Evolutionary conservation across 2,113 vertebrate species (phyloP).

Genomic region (Noturus placidus): DNA sequence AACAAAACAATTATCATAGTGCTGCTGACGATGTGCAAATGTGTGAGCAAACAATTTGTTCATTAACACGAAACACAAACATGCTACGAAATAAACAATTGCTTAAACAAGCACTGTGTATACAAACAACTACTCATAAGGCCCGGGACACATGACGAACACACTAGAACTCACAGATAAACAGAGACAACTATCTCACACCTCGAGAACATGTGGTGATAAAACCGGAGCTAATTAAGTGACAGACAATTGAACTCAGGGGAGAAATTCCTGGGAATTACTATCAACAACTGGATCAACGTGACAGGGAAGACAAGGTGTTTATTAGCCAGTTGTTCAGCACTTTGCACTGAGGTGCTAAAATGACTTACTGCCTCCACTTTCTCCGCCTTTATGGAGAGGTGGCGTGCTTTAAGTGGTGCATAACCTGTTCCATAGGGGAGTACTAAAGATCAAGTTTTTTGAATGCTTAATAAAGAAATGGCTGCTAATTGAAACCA

Average conservation of each 20-base stretch:
- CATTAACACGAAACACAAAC: slow-evolving; percentile 44
- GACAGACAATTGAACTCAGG: slow-evolving; percentile 69
- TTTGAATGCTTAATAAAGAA: slow-evolving; percentile 7
- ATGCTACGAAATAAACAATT: slow-evolving; percentile 52
- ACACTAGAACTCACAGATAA: slow-evolving; percentile 36
- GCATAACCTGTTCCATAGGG: slow-evolving; percentile 1
- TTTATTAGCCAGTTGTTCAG: slow-evolving; percentile 65
- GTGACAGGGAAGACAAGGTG: slow-evolving; percentile 55
- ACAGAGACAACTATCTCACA: slow-evolving; percentile 46
- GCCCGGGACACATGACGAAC: slow-evolving; percentile 29
- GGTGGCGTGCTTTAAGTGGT: slow-evolving; percentile 34
- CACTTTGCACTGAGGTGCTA: slow-evolving; percentile 49
- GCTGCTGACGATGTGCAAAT: slow-evolving; percentile 35
- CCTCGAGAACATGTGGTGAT: slow-evolving; percentile 68
- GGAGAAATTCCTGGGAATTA: slow-evolving; percentile 66
- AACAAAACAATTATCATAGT: slow-evolving; percentile 30
- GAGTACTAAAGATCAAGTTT: slow-evolving; percentile 23
- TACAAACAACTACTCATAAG: slow-evolving; percentile 49
- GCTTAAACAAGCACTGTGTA: slow-evolving; percentile 34
- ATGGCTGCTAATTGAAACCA: slow-evolving; percentile 20
- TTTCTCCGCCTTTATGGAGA: slow-evolving; percentile 39
- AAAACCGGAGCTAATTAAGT: slow-evolving; percentile 74
- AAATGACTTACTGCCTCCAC: slow-evolving; percentile 47
- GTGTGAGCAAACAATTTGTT: slow-evolving; percentile 23
- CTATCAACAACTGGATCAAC: slow-evolving; percentile 65